These are phyloP conservation scores for Amblyjoppa proteus DNA, from an alignment of 2,888 invertebrate genomes.

Conservation along the genomic window DNA sequence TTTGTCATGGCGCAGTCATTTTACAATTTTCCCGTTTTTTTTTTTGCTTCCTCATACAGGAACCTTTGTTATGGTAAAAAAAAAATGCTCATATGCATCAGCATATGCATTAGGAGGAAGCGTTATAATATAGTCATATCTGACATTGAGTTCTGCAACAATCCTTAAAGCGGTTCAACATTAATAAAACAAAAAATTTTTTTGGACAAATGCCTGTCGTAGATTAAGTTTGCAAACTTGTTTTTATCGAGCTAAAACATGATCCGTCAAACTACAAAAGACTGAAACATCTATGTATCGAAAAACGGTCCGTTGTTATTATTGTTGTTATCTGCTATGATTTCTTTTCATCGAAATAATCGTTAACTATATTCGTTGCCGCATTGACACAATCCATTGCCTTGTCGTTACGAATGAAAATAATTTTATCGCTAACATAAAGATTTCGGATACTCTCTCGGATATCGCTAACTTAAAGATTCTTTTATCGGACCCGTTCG, in stretches of 20 bases:
- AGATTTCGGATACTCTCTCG: neutral
- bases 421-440: neutral
- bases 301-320: too few relatives aligned
- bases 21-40: neutral
- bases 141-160: too few relatives aligned
- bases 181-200: too few relatives aligned
- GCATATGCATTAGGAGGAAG: too few relatives aligned
- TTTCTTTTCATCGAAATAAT: slow-evolving; percentile 89
- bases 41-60: too few relatives aligned
- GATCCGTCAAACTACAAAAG: too few relatives aligned
- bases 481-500: slow-evolving; percentile 11
- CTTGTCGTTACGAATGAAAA: neutral
- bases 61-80: neutral
- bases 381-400: slow-evolving; percentile 45
- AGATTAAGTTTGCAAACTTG: too few relatives aligned
- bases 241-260: too few relatives aligned
- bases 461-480: neutral
- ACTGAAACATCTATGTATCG: too few relatives aligned
- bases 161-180: too few relatives aligned
- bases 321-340: slow-evolving; percentile 91
- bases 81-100: slow-evolving; percentile 20
- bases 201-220: too few relatives aligned
- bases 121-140: too few relatives aligned
- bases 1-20: slow-evolving; percentile 71
- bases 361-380: slow-evolving; percentile 86